Evolutionary conservation across 37 sponge, comb jelly and placozoan genomes (phyloP), one percentile per base, ranked within the genome.

Genomic region (Halichondria panicea): DNA sequence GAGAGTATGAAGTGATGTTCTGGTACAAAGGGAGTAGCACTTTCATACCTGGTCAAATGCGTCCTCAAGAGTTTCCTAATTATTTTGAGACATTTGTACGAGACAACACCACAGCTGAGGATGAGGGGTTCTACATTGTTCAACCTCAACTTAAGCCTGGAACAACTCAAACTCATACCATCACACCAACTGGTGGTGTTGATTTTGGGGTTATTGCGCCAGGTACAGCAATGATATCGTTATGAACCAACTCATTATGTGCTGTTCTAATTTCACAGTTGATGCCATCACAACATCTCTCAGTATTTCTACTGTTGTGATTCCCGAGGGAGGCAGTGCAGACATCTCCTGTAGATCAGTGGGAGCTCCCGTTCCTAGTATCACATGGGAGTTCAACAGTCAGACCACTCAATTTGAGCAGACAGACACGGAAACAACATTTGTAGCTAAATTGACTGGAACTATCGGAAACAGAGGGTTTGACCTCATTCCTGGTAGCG

Each of bases 301-400:
- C 32, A 28, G 63, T 30, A 27, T 4, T 50, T 53, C 65, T 19
- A 76, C 65, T 35, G 77, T 76, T 36, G 24, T 27, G 1, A n/a
- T n/a, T n/a, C n/a, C n/a, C n/a, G 77, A 76, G 24, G 66, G 77
- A 76, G 77, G 33, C 37, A 31, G 19, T 64, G 66, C 65, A 22
- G 38, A 64, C 55, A 76, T 76, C 48, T 64, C 77, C 65, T 83
- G 84, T 31, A 50, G 44, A 13, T 65, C 76, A 6, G 58, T 52
- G 41, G 84, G 75, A 32, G 60, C 50, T 34, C 84, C 84, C 22
- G 31, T 48, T 15, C 84, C 84, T 42, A 48, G 44, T 70, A 76
- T 83, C 53, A 59, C 76, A 2, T 83, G 84, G 84, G 35, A 7
- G 46, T 33, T 76, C 32, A 25, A 46, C 2, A 34, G 43, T 37